These are phyloP conservation scores for Hystrix brachyura DNA, from an alignment of 2,113 vertebrate species.

Conservation along the genomic window DNA sequence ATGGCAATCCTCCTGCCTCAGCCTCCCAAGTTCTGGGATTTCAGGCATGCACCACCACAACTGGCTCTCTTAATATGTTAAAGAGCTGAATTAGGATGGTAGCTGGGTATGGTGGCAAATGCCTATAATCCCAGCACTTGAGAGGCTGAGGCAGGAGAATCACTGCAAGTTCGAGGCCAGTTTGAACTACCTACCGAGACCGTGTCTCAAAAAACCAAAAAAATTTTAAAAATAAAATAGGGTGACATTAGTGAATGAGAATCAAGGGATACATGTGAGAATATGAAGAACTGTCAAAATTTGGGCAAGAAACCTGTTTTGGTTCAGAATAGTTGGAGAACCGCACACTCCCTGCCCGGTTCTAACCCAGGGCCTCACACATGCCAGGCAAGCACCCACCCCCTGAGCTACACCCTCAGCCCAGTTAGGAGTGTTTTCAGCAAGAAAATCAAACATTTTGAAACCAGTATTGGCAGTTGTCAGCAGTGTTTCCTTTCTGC, in stretches of 20 bases:
- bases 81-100: neutral
- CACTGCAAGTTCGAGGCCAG: neutral
- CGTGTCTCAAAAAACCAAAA: neutral
- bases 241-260: neutral
- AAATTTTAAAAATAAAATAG: neutral
- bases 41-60: neutral
- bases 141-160: neutral
- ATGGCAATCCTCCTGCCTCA: neutral
- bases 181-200: neutral
- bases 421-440: slow-evolving; percentile 31
- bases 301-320: neutral
- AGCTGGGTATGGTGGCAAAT: neutral
- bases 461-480: neutral
- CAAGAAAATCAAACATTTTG: neutral
- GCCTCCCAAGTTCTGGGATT: neutral
- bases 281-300: neutral
- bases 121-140: neutral
- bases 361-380: too few species aligned
- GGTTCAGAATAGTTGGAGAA: neutral
- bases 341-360: too few species aligned
- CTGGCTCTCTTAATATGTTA: neutral
- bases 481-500: slow-evolving; percentile 65
- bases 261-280: neutral
- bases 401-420: neutral
- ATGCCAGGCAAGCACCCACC: too few species aligned